Evolutionary conservation across 2,113 vertebrate species (phyloP).

Genomic region (Silurus meridionalis): DNA sequence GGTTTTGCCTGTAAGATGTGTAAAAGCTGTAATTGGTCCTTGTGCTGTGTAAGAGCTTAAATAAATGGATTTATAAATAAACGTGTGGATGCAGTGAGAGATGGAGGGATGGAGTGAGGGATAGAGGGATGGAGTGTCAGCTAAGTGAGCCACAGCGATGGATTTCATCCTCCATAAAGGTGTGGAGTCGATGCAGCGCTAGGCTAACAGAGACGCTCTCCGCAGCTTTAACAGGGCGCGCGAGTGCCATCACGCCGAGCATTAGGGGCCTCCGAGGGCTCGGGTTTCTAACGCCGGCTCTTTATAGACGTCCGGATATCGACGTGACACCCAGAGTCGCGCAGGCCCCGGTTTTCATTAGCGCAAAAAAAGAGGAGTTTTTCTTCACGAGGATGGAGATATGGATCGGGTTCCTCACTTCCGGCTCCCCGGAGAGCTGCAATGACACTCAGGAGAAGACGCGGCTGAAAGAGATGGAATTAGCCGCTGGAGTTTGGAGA

Average conservation of each 20-base stretch:
- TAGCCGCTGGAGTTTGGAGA: slow-evolving; percentile 29
- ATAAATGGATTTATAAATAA: slow-evolving; percentile 61
- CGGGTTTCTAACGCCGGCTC: slow-evolving; percentile 68
- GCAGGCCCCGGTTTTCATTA: slow-evolving; percentile 60
- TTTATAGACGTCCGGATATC: slow-evolving; percentile 66
- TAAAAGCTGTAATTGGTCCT: not conserved
- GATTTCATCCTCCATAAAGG: slow-evolving; percentile 73
- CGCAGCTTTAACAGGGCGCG: slow-evolving; percentile 68
- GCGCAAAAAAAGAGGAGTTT: slow-evolving; percentile 50
- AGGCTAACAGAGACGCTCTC: slow-evolving; percentile 55
- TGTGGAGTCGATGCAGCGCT: slow-evolving; percentile 67
- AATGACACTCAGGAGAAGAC: slow-evolving; percentile 54
- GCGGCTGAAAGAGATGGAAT: slow-evolving; percentile 24
- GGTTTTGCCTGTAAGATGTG: too few relatives aligned
- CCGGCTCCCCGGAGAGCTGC: slow-evolving; percentile 52
- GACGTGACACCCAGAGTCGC: slow-evolving; percentile 63
- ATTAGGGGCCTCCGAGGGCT: slow-evolving; percentile 60
- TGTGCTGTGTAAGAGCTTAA: not conserved
- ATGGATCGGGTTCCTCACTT: slow-evolving; percentile 56
- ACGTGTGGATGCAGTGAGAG: slow-evolving; percentile 16
- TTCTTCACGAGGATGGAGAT: slow-evolving; percentile 57
- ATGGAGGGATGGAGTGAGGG: too few relatives aligned
- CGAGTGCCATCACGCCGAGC: slow-evolving; percentile 64
- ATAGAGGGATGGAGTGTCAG: slow-evolving; percentile 57
- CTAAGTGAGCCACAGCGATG: slow-evolving; percentile 70